Conservation (phyloP, 2,113 vertebrate species). For the Syngnathus floridae region DNA sequence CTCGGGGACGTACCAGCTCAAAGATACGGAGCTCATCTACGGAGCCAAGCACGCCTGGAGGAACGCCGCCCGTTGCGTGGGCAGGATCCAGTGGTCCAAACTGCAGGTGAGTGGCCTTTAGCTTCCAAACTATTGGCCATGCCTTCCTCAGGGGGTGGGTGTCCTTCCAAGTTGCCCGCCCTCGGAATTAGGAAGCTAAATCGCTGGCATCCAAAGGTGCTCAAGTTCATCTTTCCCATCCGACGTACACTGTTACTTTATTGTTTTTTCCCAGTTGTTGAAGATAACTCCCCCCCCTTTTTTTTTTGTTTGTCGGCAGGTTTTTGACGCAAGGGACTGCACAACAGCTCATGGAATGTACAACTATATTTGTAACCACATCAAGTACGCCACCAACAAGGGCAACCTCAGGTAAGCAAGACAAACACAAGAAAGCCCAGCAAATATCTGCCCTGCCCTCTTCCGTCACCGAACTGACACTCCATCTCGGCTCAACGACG, state of each 20-base stretch:
- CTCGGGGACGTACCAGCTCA: slow-evolving; percentile 87
- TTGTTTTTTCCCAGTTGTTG: too few relatives aligned
- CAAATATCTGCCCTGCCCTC: background rate
- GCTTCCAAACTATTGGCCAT: too few relatives aligned
- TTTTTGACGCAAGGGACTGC: slow-evolving; percentile 96
- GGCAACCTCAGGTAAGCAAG: slow-evolving; percentile 88
- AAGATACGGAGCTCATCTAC: slow-evolving; percentile 92
- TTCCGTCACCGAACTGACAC: slow-evolving; percentile 23
- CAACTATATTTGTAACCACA: slow-evolving; percentile 97
- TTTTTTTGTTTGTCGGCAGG: slow-evolving; percentile 61
- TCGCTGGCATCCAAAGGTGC: too few relatives aligned
- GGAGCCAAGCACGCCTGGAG: slow-evolving; percentile 96
- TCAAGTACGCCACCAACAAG: slow-evolving; percentile 98
- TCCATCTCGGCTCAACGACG: slow-evolving; percentile 43
- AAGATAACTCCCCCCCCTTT: background rate
- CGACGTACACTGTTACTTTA: too few relatives aligned
- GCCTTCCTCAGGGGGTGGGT: too few relatives aligned
- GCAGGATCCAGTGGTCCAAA: slow-evolving; percentile 98
- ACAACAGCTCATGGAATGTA: slow-evolving; percentile 96
- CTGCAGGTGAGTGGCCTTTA: slow-evolving; percentile 75
- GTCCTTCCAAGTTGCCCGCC: too few relatives aligned
- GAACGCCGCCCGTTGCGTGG: slow-evolving; percentile 90
- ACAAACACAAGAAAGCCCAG: background rate
- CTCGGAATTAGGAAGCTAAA: too few relatives aligned
- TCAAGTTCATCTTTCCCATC: too few relatives aligned